Evolutionary conservation across 2,797 vertebrate species (phyloP), one percentile per base, ranked within the genome.

Genomic region (Denticeps clupeoides): DNA sequence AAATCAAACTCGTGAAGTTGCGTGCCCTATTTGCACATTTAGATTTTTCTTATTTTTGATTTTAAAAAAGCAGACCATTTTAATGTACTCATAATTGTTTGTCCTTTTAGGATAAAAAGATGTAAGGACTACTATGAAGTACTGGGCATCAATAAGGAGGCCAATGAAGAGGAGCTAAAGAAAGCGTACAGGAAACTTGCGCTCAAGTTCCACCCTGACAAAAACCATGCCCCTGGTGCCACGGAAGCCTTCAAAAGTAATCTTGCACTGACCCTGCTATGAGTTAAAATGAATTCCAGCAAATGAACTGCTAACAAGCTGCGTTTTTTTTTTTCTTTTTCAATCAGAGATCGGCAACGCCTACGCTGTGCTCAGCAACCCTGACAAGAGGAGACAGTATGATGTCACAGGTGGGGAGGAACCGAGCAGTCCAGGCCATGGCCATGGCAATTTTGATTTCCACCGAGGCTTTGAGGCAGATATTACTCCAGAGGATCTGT

Each of bases 201-300:
- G 2, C 83, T 98, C 60, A 97, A 89, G 79, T 98, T 94, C 71
- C 95, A 99, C 69, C 95, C 95, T 2, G 95, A 99, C 72, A 99
- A 99, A 79, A 99, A 99, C 58, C 91, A 87, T 2, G 89, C 91
- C 23, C 90, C 91, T 1, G 94, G 92, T 82, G 94, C 93, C 55
- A 97, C 93, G 21, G 93, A 96, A 55, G 94, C 91, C 69, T 99
- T 99, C 75, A 99, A 97, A 87, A 94, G 93, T 97, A 90, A 86
- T 59, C 48, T 41, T 1, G 3, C 21, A 4, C n/a, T n/a, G n/a
- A n/a, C n/a, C n/a, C n/a, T n/a, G n/a, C n/a, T n/a, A n/a, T n/a
- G n/a, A 25, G 25, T 25, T 6, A 10, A 37, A 9, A 8, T 3
- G 32, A 21, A 38, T 9, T 8, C 1, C 3, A 19, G 15, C 1